These are phyloP conservation scores for Dicaeum eximium DNA, from an alignment of 2,113 vertebrate species.

Conservation along the genomic window DNA sequence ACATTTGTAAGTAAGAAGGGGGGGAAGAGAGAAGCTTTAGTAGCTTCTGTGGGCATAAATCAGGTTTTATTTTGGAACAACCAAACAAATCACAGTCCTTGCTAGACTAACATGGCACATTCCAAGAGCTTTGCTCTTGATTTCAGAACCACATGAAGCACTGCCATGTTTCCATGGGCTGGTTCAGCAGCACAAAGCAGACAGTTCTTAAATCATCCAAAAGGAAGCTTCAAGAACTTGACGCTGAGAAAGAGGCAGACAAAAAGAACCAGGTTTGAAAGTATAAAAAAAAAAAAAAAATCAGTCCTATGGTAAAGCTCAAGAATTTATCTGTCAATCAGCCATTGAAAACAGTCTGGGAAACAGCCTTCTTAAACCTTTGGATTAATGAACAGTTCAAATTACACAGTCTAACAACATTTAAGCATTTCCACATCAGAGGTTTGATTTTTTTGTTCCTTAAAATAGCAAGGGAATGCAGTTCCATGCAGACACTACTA, in stretches of 20 bases:
- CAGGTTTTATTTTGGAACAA: not conserved
- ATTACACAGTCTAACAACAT: not conserved
- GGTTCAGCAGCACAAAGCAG: not conserved
- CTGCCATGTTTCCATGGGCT: constrained; percentile 31
- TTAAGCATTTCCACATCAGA: constrained; percentile 13
- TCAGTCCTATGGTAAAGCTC: not conserved
- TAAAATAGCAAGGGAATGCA: not conserved
- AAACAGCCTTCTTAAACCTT: not conserved
- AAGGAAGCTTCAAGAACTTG: not conserved
- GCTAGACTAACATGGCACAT: not conserved
- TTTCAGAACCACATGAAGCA: not conserved
- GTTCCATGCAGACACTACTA: not conserved
- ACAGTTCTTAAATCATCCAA: not conserved
- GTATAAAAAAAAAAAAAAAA: not conserved
- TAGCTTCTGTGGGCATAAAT: not conserved
- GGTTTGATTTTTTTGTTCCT: not conserved
- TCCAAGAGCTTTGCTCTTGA: not conserved
- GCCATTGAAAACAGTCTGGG: not conserved
- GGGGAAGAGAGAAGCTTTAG: not conserved
- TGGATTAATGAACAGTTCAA: not conserved
- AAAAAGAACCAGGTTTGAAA: not conserved
- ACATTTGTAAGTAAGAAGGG: not conserved
- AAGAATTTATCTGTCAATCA: not conserved
- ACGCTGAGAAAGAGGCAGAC: not conserved
- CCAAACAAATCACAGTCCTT: not conserved